Evolutionary conservation across 2,888 invertebrate species (phyloP).

Genomic region (Pogonocherus hispidulus): DNA sequence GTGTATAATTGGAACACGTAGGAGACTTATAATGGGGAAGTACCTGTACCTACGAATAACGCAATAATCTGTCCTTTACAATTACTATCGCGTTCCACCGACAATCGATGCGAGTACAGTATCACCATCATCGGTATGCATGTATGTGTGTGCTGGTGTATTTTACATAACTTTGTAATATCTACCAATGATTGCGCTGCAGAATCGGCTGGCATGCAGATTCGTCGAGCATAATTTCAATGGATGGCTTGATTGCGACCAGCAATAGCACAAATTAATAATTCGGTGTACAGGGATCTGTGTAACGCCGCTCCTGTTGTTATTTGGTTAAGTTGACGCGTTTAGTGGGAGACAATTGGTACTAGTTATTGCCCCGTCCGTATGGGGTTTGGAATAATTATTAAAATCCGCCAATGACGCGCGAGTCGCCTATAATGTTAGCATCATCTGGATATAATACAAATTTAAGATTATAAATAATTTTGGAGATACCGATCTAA

Average conservation of each 20-base stretch:
- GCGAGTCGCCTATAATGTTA: too few species aligned
- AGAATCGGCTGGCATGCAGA: conserved; percentile 27
- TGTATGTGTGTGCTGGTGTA: conserved; percentile 17
- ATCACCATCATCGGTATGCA: conserved; percentile 1
- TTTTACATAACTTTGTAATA: conserved; percentile 39
- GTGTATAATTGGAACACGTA: conserved; percentile 40
- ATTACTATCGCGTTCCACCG: conserved; percentile 18
- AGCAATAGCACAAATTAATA: conserved; percentile 26
- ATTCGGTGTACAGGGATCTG: background rate
- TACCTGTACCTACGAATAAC: conserved; percentile 20
- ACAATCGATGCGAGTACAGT: conserved; percentile 25
- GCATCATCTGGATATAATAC: too few species aligned
- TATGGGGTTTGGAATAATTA: too few species aligned
- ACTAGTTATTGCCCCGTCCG: too few species aligned
- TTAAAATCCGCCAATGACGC: too few species aligned
- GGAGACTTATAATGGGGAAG: conserved; percentile 31
- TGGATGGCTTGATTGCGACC: conserved; percentile 30
- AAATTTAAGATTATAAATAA: too few species aligned
- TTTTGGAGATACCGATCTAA: too few species aligned
- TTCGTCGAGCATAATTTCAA: conserved; percentile 33
- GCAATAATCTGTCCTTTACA: conserved; percentile 40
- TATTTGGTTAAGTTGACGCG: background rate
- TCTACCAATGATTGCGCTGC: conserved; percentile 26
- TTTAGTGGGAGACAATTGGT: too few species aligned
- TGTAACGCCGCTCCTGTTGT: background rate